Base-by-base conservation (phyloP, 1,140 invertebrate species). In the fruit fly (Drosophila melanogaster) region DNA sequence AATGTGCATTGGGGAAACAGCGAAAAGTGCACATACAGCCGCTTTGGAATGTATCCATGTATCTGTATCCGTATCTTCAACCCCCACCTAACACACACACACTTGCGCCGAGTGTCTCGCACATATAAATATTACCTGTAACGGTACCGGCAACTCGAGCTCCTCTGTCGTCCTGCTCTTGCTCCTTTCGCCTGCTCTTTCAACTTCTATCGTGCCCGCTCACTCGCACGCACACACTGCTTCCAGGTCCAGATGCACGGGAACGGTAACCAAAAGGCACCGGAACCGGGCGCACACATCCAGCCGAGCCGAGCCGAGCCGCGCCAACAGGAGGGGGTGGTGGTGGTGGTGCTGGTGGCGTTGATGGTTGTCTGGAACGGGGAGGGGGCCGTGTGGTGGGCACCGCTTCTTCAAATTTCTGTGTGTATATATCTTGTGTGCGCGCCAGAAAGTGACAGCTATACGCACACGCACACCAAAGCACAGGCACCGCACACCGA, bases 361-460 rank as follows among this genome's bases (percentile, higher is more conserved):
- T 3, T 14, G 51, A 41, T 44, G 47, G 47, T 55, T 44, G 37
- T 62, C 69, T 74, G 61, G 60, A 49, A 53, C 46, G 59, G 44
- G 51, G 62, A 47, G 22, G 59, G 44, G 51, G 64, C 47, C 26
- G 59, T 50, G 53, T 35, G 54, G 72, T 58, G 77, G 76, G 43
- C 50, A 59, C 55, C 55, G 69, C 47, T 50, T 56, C 59, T 75
- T 79, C 33, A 83, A 87, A 81, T 81, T 86, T 50, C 24, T 50
- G 47, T 50, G n/a, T 50, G 79, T 83, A 70, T 81, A 78, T 86
- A 67, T 81, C 67, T 81, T 83, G 35, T 69, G 83, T 30, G 66
- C 79, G 70, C 79, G 83, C 62, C 77, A 87, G 83, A 86, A 81
- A 87, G 84, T 81, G 83, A 86, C 70, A 89, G 84, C 83, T 83